Evolutionary conservation across 2,113 vertebrate species (phyloP), one percentile per base, ranked within the genome.

Genomic region (Lepus americanus): DNA sequence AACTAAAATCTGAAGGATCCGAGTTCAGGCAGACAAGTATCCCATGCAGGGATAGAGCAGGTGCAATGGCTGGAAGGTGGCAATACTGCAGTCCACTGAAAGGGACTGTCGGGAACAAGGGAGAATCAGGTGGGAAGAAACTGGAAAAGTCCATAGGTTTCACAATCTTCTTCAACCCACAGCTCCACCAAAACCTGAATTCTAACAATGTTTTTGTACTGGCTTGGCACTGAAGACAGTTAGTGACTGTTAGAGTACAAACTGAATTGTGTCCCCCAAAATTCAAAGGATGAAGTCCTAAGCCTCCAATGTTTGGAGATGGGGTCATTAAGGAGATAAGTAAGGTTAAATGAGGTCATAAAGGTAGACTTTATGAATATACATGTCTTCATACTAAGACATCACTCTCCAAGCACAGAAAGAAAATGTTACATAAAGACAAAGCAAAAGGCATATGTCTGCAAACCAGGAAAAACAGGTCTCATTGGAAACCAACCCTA

Each of bases 121-220:
- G 9, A 25, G 66, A 22, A 3, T 9, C 20, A 73, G 22, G 55
- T 59, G 36, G 31, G 13, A 80, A 36, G 33, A 94, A 14, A 64
- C 0, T 1, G 12, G 66, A 64, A 64, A 94, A 63, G 17, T 85
- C 27, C 17, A 14, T 64, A 39, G 5, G 1, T 51, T 74, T 67
- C 11, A 33, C 23, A 82, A 67, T 29, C 27, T 39, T 59, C 66
- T 78, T 94, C 63, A 29, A 8, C 67, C 9, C 9, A 14, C 29
- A 90, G 33, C 1, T 79, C 64, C 81, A 67, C 0, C 39, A 63
- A 96, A 73, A 33, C 74, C 59, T 69, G 29, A 92, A 69, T 81
- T 53, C 39, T 66, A 88, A 70, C 29, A 84, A 66, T 51, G 39
- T 7, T n/a, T 9, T 10, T 44, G 14, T 9, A 8, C 23, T 61